Evolutionary conservation across 2,888 invertebrate genomes (phyloP).

Genomic region (Eupsilia transversa): DNA sequence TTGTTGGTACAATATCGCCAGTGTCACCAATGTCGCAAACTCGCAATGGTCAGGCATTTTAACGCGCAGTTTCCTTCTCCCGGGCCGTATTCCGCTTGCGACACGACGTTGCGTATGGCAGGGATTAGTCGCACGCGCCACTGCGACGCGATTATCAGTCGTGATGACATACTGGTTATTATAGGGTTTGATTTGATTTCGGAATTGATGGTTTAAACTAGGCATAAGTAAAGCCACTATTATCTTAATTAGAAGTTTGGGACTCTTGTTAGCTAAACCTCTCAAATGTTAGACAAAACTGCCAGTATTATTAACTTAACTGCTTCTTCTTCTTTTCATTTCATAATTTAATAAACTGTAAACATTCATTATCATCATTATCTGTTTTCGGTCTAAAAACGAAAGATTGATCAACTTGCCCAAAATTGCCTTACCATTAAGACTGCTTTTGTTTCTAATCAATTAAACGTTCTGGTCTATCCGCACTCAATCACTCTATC

Average conservation of each 20-base stretch:
- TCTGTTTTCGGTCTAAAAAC: neutral
- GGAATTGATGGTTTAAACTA: neutral
- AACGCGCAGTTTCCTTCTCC: conserved; percentile 69
- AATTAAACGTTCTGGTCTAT: neutral
- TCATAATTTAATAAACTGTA: no score
- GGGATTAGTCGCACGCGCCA: conserved; percentile 71
- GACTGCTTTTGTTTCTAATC: neutral
- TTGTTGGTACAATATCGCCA: conserved; percentile 52
- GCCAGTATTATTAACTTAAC: neutral
- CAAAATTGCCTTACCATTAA: neutral
- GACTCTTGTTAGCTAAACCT: neutral
- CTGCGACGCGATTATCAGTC: conserved; percentile 60
- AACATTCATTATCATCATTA: no score
- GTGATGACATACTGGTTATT: conserved; percentile 62
- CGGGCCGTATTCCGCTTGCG: conserved; percentile 68
- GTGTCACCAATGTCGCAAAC: conserved; percentile 68
- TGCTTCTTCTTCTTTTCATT: neutral
- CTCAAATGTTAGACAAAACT: neutral
- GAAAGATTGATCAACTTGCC: neutral
- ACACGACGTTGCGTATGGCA: conserved; percentile 64
- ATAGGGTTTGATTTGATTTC: conserved; percentile 21
- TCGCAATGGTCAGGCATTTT: conserved; percentile 69
- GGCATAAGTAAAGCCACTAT: neutral
- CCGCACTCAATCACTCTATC: neutral
- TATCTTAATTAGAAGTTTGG: neutral